phyloP scores from a whole-genome alignment of 2,113 vertebrate species.

The Pygoscelis antarcticus region DNA sequence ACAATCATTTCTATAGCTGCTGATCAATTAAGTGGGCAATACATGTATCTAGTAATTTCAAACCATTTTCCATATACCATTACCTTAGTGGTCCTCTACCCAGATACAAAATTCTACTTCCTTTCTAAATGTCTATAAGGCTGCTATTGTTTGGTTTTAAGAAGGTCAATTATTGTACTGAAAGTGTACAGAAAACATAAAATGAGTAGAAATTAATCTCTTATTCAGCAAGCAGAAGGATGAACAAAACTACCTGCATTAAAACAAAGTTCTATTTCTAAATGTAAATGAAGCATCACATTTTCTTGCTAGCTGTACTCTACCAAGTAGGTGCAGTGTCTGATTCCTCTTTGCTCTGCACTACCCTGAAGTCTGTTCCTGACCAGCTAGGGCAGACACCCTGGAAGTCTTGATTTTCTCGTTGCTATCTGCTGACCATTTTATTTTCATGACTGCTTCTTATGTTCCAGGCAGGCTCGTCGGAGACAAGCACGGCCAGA shows the following conservation, averaged over 20 bases:
- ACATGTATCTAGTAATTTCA: background rate
- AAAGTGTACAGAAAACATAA: background rate
- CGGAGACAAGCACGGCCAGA: slow-evolving; percentile 37
- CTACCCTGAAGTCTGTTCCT: background rate
- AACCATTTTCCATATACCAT: background rate
- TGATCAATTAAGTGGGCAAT: background rate
- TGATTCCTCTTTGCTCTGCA: background rate
- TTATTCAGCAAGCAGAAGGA: background rate
- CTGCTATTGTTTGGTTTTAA: background rate
- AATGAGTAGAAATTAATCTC: background rate
- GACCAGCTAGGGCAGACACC: background rate
- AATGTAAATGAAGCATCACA: background rate
- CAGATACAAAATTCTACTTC: background rate
- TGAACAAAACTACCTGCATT: background rate
- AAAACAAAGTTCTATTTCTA: background rate
- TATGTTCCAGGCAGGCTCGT: slow-evolving; percentile 14
- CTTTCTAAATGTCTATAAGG: background rate
- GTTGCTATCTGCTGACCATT: background rate
- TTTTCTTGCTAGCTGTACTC: background rate
- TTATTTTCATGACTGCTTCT: background rate
- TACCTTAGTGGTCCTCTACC: background rate
- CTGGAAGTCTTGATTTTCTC: background rate
- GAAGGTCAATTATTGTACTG: background rate
- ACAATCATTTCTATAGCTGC: background rate
- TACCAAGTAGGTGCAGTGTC: background rate